Base-by-base conservation (phyloP, 2,113 vertebrate species). In the Festucalex cinctus region DNA sequence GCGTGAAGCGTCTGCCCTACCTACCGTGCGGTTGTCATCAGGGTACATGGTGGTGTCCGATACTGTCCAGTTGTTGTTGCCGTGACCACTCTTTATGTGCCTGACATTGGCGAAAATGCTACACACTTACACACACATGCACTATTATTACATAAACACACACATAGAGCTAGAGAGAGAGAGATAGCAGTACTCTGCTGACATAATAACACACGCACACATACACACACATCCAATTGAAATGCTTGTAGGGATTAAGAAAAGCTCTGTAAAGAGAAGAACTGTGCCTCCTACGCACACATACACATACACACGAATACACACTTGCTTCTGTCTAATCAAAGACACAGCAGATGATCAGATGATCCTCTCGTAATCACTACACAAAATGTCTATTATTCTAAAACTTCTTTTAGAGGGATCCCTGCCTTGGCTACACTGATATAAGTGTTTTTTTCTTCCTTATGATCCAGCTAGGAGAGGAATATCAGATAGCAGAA, bases 21-120 rank as follows among this genome's bases (percentile, higher is more conserved):
- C 88, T 89, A 91, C 90, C 88, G 79, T 81, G 73, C 81, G 65
- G 8, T 54, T 80, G 78, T 85, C 83, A 32, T 91, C 90, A 63
- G 89, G 90, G 84, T 83, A 90, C 90, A 91, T 91, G 1, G 90
- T 90, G 1, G 64, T 87, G 86, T 81, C 79, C 22, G 22, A 78
- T 73, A 57, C 14, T 1, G 80, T 69, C 13, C 81, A 59, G 0
- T 63, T 70, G 80, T 46, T 54, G 60, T 68, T 10, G 62, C 73
- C 22, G 51, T 54, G 51, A 54, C 51, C 51, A 14, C 22, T 54
- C 79, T 71, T 77, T 61, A 44, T 72, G 73, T 75, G 74, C 79
- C 80, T 78, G 79, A 81, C 82, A 83, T 78, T 73, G 60, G 75
- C 32, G 4, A 59, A 62, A 62, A 37, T 16, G 13, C 60, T 9